phyloP scores from a whole-genome alignment of 2,797 vertebrate species.

The Acipenser ruthenus region DNA sequence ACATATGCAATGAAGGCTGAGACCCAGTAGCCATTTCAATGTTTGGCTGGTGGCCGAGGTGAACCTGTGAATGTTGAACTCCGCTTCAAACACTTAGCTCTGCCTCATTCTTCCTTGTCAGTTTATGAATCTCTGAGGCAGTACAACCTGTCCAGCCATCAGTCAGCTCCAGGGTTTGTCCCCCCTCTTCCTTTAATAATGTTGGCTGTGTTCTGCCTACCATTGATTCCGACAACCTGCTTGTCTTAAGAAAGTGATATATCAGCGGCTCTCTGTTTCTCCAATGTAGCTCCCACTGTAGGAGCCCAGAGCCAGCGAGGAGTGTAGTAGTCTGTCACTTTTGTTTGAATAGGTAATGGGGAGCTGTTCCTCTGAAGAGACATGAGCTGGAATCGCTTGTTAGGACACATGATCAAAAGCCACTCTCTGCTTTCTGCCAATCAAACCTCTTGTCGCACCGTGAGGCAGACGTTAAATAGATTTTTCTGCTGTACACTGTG shows the following conservation, averaged over 20 bases:
- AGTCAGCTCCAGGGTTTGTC: constrained; percentile 62
- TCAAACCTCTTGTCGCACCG: constrained; percentile 87
- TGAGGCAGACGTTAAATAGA: constrained; percentile 91
- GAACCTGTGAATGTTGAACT: constrained; percentile 34
- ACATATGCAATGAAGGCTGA: constrained; percentile 58
- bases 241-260: constrained; percentile 75
- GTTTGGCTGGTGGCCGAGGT: constrained; percentile 44
- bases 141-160: constrained; percentile 72
- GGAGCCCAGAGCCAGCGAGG: constrained; percentile 71
- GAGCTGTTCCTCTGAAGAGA: constrained; percentile 85
- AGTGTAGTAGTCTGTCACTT: constrained; percentile 85
- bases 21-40: constrained; percentile 42
- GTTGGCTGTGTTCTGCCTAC: constrained; percentile 70
- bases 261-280: constrained; percentile 60
- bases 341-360: constrained; percentile 96
- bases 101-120: constrained; percentile 60
- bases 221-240: constrained; percentile 74
- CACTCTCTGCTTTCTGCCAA: constrained; percentile 87
- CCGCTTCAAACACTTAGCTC: constrained; percentile 30
- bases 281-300: constrained; percentile 70
- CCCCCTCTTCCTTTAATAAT: constrained; percentile 66
- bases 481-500: constrained; percentile 68
- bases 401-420: constrained; percentile 97
- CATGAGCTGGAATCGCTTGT: constrained; percentile 94
- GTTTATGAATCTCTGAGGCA: constrained; percentile 63